Conservation (phyloP, 2,888 invertebrate species). For the Ditula angustiorana region DNA sequence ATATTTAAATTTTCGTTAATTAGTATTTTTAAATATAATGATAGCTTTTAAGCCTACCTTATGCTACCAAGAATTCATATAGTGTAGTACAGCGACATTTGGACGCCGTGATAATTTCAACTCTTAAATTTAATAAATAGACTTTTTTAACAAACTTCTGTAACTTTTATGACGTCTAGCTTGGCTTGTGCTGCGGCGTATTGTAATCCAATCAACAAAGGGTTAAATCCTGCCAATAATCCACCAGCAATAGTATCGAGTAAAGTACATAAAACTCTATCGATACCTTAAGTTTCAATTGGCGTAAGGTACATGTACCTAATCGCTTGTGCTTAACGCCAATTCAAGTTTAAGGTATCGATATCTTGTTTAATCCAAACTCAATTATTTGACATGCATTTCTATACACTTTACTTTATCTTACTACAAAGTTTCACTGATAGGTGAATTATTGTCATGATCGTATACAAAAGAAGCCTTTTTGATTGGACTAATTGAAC, state of each 20-base stretch:
- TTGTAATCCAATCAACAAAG: neutral
- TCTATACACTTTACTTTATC: neutral
- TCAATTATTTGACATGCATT: too few species aligned
- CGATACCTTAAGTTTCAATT: too few species aligned
- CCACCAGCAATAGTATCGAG: too few species aligned
- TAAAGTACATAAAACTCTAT: too few species aligned
- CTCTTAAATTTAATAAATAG: conserved; percentile 57
- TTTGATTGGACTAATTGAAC: conserved; percentile 63
- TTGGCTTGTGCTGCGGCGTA: conserved; percentile 75
- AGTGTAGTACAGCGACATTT: conserved; percentile 53
- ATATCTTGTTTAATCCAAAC: too few species aligned
- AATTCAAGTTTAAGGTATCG: too few species aligned
- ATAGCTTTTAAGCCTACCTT: conserved; percentile 81
- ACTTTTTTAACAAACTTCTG: conserved; percentile 61
- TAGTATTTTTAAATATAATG: conserved; percentile 74
- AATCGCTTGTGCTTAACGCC: too few species aligned
- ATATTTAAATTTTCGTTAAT: conserved; percentile 75
- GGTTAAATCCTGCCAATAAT: neutral
- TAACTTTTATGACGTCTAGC: conserved; percentile 63
- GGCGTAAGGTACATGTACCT: too few species aligned
- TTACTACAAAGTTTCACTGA: neutral
- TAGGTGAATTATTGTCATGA: neutral
- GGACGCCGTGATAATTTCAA: conserved; percentile 50
- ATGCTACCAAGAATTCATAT: conserved; percentile 79
- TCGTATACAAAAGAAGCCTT: neutral